Evolutionary conservation across 2,113 vertebrate genomes (phyloP).

Genomic region (Eublepharis macularius): DNA sequence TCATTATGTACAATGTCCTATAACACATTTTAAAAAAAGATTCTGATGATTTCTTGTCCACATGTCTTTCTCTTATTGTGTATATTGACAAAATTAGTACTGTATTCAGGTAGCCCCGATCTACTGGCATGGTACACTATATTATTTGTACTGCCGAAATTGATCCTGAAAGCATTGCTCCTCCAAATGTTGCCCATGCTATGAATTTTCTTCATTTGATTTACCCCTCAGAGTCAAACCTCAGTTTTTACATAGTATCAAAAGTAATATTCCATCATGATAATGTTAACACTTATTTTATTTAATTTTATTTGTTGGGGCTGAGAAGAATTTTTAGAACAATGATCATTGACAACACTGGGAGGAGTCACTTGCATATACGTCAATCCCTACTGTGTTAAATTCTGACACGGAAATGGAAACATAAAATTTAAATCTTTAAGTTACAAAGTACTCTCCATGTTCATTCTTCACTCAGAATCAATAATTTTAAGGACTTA

Average conservation of each 20-base stretch:
- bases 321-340: neutral
- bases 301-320: neutral
- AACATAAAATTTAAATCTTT: neutral
- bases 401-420: constrained; percentile 7
- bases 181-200: neutral
- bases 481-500: neutral
- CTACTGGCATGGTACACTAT: neutral
- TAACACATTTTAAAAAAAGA: neutral
- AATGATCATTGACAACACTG: neutral
- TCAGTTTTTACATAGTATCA: neutral
- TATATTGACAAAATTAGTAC: neutral
- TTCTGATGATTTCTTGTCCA: neutral
- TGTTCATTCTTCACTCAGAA: constrained; percentile 15
- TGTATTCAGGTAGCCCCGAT: neutral
- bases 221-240: neutral
- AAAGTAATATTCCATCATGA: neutral
- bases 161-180: neutral
- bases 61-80: neutral
- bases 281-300: neutral
- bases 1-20: neutral
- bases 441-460: neutral
- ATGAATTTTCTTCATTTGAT: neutral
- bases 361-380: neutral
- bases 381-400: neutral
- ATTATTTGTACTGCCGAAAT: neutral